A percentile compares a stretch with the other conserved stretches of the same genome.
phyloP scores from a whole-genome alignment of 2,797 vertebrate genomes.

The Hydrocynus forskahlii region DNA sequence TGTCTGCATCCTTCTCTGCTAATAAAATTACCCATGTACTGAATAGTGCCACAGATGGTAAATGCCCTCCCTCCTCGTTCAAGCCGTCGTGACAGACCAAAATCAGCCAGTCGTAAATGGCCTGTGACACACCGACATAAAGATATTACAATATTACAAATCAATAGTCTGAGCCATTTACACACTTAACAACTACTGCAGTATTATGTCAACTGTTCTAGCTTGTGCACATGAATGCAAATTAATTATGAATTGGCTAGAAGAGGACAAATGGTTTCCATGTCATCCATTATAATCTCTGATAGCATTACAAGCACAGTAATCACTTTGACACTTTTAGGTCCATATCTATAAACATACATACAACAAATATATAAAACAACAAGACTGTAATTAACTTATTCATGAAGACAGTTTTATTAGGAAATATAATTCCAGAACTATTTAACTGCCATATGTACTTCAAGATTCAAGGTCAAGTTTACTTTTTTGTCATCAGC shows the following conservation, averaged over 20 bases:
- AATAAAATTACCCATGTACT: slow-evolving; percentile 90
- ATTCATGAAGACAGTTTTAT: neutral
- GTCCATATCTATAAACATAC: neutral
- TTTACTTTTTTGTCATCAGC: too few relatives aligned
- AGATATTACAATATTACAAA: neutral
- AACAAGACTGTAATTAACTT: neutral
- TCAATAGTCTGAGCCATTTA: neutral
- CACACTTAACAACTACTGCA: neutral
- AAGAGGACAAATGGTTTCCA: neutral
- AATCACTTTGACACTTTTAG: neutral
- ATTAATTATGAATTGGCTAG: neutral
- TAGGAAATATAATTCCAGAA: neutral
- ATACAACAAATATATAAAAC: neutral
- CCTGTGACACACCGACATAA: slow-evolving; percentile 71
- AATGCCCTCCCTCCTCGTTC: slow-evolving; percentile 80
- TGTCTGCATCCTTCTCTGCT: slow-evolving; percentile 16
- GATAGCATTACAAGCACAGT: neutral
- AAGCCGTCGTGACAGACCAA: slow-evolving; percentile 85
- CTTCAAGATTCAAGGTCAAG: neutral
- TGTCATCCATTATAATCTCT: neutral
- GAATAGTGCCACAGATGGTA: slow-evolving; percentile 92
- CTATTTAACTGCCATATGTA: neutral
- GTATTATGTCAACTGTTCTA: neutral
- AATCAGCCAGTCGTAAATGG: slow-evolving; percentile 90
- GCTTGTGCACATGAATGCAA: neutral